These are phyloP conservation scores for Tillus elongatus DNA, from an alignment of 2,888 invertebrate genomes.

Conservation along the genomic window DNA sequence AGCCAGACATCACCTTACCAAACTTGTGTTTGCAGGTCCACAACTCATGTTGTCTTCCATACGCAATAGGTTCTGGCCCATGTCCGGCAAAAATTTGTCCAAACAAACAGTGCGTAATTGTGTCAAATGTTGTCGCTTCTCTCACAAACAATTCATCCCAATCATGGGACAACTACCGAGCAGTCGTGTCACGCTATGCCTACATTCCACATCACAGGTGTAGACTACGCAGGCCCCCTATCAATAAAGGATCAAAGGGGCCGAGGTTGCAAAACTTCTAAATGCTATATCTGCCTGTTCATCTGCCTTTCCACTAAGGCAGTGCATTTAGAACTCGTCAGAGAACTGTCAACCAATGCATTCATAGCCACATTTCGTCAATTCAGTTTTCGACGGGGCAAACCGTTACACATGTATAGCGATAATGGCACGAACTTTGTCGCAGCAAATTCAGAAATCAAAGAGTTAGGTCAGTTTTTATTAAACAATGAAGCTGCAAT, in stretches of 20 bases:
- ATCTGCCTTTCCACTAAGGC: not conserved
- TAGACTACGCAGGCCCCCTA: not conserved
- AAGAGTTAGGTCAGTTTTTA: not conserved
- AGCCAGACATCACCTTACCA: not conserved
- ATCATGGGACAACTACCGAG: too few species aligned
- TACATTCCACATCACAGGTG: not conserved
- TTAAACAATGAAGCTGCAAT: not conserved
- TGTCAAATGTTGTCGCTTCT: not conserved
- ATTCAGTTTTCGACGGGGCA: not conserved
- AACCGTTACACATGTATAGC: not conserved
- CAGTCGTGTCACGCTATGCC: not conserved
- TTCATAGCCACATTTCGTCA: not conserved
- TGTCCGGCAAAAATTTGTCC: not conserved
- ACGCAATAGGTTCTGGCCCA: not conserved
- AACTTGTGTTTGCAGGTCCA: slow-evolving; percentile 1
- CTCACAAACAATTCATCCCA: not conserved
- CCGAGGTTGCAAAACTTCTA: not conserved
- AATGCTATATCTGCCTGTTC: not conserved
- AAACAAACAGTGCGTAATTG: not conserved
- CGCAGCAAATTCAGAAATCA: not conserved
- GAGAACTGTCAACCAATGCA: not conserved
- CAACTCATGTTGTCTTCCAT: not conserved
- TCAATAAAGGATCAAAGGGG: not conserved
- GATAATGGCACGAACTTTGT: slow-evolving; percentile 1
- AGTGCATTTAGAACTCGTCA: not conserved